Conservation (phyloP, 2,113 vertebrate species). For the Phalacrocorax brasilianus region DNA sequence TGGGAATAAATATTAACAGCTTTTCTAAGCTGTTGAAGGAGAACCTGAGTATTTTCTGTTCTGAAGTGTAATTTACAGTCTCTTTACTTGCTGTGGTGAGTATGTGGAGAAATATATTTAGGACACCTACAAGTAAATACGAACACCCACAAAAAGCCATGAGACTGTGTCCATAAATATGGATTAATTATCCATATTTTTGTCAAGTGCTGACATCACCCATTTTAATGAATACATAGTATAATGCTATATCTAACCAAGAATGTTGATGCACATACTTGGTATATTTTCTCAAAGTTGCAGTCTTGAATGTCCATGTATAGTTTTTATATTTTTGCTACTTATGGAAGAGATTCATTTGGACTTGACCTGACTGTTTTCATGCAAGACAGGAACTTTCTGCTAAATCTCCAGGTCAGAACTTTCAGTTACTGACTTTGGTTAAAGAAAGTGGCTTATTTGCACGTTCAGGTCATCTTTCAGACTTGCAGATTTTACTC, state of each 20-base stretch:
- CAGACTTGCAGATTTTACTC: neutral
- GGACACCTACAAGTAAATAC: neutral
- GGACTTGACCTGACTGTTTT: neutral
- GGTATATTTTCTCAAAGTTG: neutral
- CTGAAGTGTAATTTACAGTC: neutral
- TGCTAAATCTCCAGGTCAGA: neutral
- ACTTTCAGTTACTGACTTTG: neutral
- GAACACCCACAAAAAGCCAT: neutral
- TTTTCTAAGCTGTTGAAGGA: neutral
- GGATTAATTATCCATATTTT: neutral
- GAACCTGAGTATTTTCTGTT: neutral
- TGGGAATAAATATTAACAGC: neutral
- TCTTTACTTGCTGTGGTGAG: neutral
- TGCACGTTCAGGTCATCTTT: neutral
- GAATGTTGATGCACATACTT: neutral
- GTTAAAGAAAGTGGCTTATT: neutral
- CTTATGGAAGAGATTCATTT: neutral
- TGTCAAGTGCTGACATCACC: neutral
- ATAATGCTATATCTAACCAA: neutral
- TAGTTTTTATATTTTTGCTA: neutral
- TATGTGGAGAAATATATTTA: neutral
- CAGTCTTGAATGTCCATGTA: neutral
- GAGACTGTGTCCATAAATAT: neutral
- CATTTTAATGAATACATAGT: neutral
- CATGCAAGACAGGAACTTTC: neutral